phyloP scores from a whole-genome alignment of 1,140 invertebrate genomes.

The Drosophila busckii region DNA sequence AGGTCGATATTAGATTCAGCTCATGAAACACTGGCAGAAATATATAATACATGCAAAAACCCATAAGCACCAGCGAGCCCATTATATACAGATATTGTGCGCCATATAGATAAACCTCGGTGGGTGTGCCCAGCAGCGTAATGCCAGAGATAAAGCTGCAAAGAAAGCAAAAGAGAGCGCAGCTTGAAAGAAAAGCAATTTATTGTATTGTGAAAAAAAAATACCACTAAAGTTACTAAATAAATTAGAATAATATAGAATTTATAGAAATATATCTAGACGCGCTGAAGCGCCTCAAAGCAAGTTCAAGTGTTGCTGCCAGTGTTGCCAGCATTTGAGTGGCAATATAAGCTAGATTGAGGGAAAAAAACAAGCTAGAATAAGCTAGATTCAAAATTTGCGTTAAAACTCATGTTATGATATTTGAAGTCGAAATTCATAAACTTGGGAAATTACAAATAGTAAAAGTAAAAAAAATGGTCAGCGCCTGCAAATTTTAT shows the following conservation, averaged over 20 bases:
- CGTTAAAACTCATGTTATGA: too few relatives aligned
- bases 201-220: not conserved
- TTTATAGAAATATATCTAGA: too few relatives aligned
- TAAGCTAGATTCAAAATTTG: too few relatives aligned
- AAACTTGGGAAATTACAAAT: too few relatives aligned
- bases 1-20: constrained; percentile 89
- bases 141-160: constrained; percentile 83
- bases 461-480: too few relatives aligned
- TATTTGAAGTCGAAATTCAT: too few relatives aligned
- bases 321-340: too few relatives aligned
- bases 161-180: not conserved
- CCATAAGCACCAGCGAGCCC: constrained; percentile 83
- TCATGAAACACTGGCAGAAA: constrained; percentile 90
- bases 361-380: too few relatives aligned
- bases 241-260: not conserved
- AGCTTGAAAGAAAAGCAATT: not conserved
- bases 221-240: not conserved
- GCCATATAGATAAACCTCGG: constrained; percentile 91
- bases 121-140: constrained; percentile 85
- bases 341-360: too few relatives aligned
- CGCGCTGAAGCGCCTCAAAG: too few relatives aligned
- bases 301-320: too few relatives aligned
- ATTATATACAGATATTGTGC: constrained; percentile 85
- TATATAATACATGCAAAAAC: constrained; percentile 83
- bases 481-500: too few relatives aligned